Base-by-base conservation (phyloP, 2,888 invertebrate genomes). In the Seira ritae region DNA sequence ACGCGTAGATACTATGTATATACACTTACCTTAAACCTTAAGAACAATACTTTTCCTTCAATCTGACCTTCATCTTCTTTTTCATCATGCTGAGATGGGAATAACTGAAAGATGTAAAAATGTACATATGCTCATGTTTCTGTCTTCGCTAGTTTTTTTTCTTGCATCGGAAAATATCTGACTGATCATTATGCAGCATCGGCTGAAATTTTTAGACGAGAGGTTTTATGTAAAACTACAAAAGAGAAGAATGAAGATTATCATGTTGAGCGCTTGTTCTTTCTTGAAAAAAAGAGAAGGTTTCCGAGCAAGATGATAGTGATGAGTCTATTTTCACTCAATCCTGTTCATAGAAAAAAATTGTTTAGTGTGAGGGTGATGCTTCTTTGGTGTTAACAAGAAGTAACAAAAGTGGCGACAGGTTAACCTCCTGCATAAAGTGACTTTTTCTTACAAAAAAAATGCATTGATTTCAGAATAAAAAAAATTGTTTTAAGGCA, bases 261-360 rank as follows among this genome's bases (percentile, higher is more conserved):
- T 55, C 55, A 55, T 55, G 55, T 55, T 55, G 55, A 55, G 12
- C 55, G 55, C 55, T 12, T 55, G 55, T 55, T 55, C 17, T 15
- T 31, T 31, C 31, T 42, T 12, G 6, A 42, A n/a, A n/a, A n/a
- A n/a, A n/a, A 55, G 12, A 55, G 12, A 12, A 55, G 15, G 15
- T 15, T 55, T 55, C 12, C 17, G 15, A 55, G 55, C n/a, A 55
- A 1, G 66, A 19, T 69, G 60, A 22, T 77, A 60, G 23, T 62
- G 77, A 77, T 60, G 69, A 77, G 70, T 70, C 70, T 77, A 77
- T 77, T 77, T 77, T 77, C 69, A 62, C 77, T 70, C 69, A 55
- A 55, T 55, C 55, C 55, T 17, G 55, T 55, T 55, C 55, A 55
- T 55, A 55, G 6, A 17, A 12, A 17, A 55, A 55, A 55, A 31